These are phyloP conservation scores for Stomorhina lunata DNA, from an alignment of 2,888 invertebrate species.

Conservation along the genomic window DNA sequence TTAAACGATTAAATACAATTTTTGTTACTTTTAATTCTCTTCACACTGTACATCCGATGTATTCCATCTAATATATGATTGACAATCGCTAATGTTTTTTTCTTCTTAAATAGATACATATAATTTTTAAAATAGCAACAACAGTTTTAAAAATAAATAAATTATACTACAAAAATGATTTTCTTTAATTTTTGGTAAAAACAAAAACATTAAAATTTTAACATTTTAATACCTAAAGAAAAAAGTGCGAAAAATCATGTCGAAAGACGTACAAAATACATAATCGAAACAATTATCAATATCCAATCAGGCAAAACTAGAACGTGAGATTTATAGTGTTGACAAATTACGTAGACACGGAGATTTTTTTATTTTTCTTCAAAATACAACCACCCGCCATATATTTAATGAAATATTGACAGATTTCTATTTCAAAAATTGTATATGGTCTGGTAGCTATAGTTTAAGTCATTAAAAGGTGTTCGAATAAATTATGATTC, in stretches of 20 bases:
- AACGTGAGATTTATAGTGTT: not conserved
- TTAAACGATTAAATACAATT: too few species aligned
- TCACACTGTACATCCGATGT: not conserved
- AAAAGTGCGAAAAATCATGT: slow-evolving; percentile 25
- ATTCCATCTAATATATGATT: not conserved
- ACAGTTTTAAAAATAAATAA: not conserved
- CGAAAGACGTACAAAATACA: not conserved
- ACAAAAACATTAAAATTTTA: slow-evolving; percentile 21
- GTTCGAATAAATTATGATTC: too few species aligned
- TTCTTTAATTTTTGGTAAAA: slow-evolving; percentile 7
- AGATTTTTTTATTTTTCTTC: not conserved
- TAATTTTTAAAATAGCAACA: too few species aligned
- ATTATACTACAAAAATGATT: not conserved
- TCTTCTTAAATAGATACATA: slow-evolving; percentile 27
- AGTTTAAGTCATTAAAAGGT: not conserved
- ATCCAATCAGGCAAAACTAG: not conserved
- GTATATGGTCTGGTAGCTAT: not conserved
- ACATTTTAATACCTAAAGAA: not conserved
- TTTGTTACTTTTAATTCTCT: too few species aligned
- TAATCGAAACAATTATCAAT: not conserved
- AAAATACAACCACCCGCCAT: too few species aligned
- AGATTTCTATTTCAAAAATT: not conserved
- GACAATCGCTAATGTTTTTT: slow-evolving; percentile 45
- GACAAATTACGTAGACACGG: slow-evolving; percentile 2
- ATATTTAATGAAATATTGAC: not conserved